Conservation (phyloP, 2,113 vertebrate genomes). For the Addax nasomaculatus region DNA sequence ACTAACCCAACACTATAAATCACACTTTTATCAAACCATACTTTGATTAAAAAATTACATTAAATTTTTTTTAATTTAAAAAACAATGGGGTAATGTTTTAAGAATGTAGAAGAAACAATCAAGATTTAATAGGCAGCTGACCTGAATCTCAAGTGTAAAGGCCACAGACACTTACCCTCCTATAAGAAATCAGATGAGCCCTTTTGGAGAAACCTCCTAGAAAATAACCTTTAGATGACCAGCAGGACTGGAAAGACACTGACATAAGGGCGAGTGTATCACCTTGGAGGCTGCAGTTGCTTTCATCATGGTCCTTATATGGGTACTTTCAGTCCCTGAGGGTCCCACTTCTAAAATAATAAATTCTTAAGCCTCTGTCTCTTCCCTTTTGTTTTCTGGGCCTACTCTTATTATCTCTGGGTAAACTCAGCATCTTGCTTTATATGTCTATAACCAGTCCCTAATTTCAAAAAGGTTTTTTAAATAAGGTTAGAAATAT, state of each 20-base stretch:
- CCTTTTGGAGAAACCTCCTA: neutral
- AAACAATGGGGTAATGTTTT: neutral
- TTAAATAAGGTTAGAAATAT: neutral
- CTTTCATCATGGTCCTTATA: neutral
- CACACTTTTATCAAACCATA: neutral
- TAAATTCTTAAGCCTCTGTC: neutral
- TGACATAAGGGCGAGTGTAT: accelerated
- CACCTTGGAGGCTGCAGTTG: neutral
- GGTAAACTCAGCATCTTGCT: neutral
- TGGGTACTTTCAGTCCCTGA: neutral
- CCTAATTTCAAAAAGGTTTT: neutral
- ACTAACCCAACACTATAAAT: neutral
- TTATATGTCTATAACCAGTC: neutral
- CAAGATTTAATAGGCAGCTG: neutral
- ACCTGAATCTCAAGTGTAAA: neutral
- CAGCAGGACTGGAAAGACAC: neutral
- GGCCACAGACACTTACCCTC: neutral
- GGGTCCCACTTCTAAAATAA: neutral
- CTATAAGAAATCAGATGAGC: neutral
- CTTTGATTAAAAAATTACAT: neutral
- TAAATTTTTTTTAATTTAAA: neutral
- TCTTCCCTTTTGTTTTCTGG: neutral
- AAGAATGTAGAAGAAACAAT: neutral
- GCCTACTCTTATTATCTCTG: neutral
- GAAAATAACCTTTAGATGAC: neutral